A percentile compares a stretch with the other conserved stretches of the same genome.
Conservation (phyloP, 1,140 invertebrate species). For the Vanessa atalanta region DNA sequence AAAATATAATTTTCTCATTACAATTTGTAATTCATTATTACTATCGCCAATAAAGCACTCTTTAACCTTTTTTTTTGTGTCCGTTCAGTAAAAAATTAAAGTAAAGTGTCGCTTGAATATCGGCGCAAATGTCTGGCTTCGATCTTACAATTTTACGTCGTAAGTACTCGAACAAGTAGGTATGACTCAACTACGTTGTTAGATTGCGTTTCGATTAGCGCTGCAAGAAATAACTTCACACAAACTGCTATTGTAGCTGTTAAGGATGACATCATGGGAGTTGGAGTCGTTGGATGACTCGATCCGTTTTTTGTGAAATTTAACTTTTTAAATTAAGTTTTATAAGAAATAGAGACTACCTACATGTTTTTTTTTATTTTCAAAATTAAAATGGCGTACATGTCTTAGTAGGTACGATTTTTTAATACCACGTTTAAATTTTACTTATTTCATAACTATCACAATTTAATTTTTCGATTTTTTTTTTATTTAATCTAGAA, state of each 20-base stretch:
- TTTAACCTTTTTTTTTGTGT: too few species aligned
- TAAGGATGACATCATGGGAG: conserved; percentile 12
- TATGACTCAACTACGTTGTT: conserved; percentile 5
- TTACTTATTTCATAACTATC: too few species aligned
- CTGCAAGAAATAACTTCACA: conserved; percentile 4
- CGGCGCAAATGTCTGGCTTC: not conserved
- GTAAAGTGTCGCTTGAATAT: not conserved
- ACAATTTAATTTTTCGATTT: not conserved
- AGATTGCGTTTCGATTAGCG: conserved; percentile 22
- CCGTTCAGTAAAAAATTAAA: too few species aligned
- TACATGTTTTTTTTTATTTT: not conserved
- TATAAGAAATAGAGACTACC: not conserved
- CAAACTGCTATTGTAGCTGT: not conserved
- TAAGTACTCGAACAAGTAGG: not conserved
- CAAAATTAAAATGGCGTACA: too few species aligned
- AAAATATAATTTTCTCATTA: too few species aligned
- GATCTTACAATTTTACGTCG: not conserved
- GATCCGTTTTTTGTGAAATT: not conserved
- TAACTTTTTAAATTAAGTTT: not conserved
- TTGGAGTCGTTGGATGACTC: not conserved
- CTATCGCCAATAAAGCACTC: too few species aligned
- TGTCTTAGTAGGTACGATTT: too few species aligned
- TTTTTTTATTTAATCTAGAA: conserved; percentile 60
- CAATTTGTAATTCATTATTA: too few species aligned
- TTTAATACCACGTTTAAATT: too few species aligned